Evolutionary conservation across 2,797 vertebrate species (phyloP), one percentile per base, ranked within the genome.

Genomic region (Sebastes steindachneri): DNA sequence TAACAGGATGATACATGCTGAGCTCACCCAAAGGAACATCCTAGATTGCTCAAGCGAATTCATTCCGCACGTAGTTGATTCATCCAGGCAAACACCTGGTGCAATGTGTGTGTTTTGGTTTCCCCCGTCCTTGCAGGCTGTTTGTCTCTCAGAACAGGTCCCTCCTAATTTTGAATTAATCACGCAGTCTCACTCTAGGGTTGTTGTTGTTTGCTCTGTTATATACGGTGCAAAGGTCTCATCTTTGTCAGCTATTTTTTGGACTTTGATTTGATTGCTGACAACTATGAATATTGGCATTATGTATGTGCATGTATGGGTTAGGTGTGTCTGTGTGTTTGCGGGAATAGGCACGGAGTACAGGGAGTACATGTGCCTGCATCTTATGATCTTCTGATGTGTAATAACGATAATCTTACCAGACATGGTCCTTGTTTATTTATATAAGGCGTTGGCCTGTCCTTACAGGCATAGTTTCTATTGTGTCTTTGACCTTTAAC

Each of bases 401-500:
- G 26, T 28, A 53, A 29, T 54, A 48, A 68, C n/a, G 1, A 78
- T 58, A 48, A 58, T 51, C 28, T 55, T 31, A 57, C 19, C 1
- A 57, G 62, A 60, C 9, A 23, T 63, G 19, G 15, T 80, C n/a
- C 57, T 51, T 81, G 59, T 81, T 78, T 77, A 41, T 68, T 74
- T 58, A 45, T 73, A 55, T 25, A 17, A 82, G 71, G 73, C 5
- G 19, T 77, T 68, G 68, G 41, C 48, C 3, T 3, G 5, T 26
- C 41, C 19, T 84, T 72, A 75, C 14, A 0, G 68, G 14, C 19
- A 35, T 26, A 48, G 28, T 80, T 86, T 26, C 35, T 73, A 59
- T 62, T 87, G 33, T 86, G 17, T 48, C 28, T 48, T 23, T 90
- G 88, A 93, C 88, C 90, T 92, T 93, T 90, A 88, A 86, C 83